These are phyloP conservation scores for Prenolepis imparis DNA, from an alignment of 2,888 invertebrate species.

Conservation along the genomic window DNA sequence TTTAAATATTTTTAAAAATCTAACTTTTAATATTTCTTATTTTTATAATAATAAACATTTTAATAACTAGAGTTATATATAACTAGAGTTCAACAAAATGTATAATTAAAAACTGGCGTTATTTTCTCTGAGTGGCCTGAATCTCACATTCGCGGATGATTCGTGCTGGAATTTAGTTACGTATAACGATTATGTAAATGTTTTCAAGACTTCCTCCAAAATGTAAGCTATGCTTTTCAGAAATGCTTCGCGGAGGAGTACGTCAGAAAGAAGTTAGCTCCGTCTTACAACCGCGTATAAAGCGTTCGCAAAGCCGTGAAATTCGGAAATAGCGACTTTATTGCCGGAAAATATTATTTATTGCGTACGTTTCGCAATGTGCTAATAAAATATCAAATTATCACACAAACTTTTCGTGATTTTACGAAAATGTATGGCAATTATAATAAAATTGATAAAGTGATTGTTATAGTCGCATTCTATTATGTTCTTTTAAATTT, in stretches of 20 bases:
- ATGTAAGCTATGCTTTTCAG: constrained; percentile 35
- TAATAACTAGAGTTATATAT: background rate
- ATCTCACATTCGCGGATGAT: constrained; percentile 39
- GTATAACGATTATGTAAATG: constrained; percentile 56
- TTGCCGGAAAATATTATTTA: constrained; percentile 59
- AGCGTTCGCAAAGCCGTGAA: constrained; percentile 48
- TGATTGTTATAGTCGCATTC: background rate
- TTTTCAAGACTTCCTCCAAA: constrained; percentile 37
- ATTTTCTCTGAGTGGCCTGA: constrained; percentile 14
- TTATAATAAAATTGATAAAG: background rate
- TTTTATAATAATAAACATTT: background rate
- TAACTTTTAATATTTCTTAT: background rate
- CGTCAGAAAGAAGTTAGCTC: constrained; percentile 48
- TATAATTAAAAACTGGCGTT: constrained; percentile 15
- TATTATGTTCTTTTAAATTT: background rate
- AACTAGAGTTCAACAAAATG: background rate
- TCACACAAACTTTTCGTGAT: background rate
- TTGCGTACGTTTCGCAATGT: constrained; percentile 48
- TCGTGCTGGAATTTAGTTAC: constrained; percentile 53
- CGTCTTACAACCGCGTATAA: constrained; percentile 21
- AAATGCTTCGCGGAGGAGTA: constrained; percentile 36
- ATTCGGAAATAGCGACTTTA: constrained; percentile 55
- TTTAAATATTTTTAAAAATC: background rate
- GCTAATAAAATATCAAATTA: constrained; percentile 1
- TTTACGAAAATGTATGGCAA: constrained; percentile 13